These are phyloP conservation scores for Athrips mouffetella DNA, from an alignment of 2,888 invertebrate genomes.

Conservation along the genomic window DNA sequence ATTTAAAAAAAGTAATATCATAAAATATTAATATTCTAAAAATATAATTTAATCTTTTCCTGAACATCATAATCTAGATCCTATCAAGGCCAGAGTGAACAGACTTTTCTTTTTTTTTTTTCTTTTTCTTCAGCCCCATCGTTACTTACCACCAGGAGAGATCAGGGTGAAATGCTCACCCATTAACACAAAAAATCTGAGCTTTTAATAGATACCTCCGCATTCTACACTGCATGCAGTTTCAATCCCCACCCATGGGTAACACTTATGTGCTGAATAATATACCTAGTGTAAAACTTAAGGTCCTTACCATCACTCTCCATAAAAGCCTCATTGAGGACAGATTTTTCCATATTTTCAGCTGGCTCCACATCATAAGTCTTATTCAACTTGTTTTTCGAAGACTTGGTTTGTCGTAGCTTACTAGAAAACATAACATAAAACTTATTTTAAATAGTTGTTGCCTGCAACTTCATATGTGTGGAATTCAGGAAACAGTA, in stretches of 20 bases:
- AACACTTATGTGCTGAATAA: neutral
- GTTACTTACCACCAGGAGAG: too few relatives aligned
- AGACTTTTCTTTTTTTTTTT: too few relatives aligned
- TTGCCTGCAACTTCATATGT: neutral
- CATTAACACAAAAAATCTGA: too few relatives aligned
- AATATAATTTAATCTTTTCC: neutral
- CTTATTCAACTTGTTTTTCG: slow-evolving; percentile 25
- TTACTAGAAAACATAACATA: neutral
- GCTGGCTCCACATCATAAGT: slow-evolving; percentile 30
- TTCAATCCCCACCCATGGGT: too few relatives aligned
- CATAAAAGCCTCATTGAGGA: slow-evolving; percentile 34
- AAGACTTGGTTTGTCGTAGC: neutral
- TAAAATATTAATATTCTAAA: too few relatives aligned
- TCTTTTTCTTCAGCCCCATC: too few relatives aligned
- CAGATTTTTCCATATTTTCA: neutral
- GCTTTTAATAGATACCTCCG: too few relatives aligned
- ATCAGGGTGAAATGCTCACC: too few relatives aligned
- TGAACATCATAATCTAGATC: too few relatives aligned
- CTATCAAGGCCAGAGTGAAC: too few relatives aligned
- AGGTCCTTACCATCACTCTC: slow-evolving; percentile 28
- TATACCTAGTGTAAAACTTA: neutral
- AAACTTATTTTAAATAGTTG: neutral
- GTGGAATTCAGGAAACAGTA: too few relatives aligned
- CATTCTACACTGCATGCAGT: too few relatives aligned
- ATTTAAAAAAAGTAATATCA: neutral